These are phyloP conservation scores for Kradibia gibbosae DNA, from an alignment of 1,140 invertebrate genomes.

Conservation along the genomic window DNA sequence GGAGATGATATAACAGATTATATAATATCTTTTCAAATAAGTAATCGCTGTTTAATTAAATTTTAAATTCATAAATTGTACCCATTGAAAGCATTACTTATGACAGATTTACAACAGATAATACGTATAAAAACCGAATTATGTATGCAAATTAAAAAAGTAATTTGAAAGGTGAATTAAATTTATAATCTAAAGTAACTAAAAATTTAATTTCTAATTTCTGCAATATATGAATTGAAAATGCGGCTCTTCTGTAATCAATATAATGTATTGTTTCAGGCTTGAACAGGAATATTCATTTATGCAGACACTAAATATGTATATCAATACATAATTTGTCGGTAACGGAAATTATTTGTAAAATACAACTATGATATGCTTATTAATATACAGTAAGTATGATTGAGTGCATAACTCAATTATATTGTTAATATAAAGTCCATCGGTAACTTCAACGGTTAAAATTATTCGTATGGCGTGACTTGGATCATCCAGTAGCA, in stretches of 20 bases:
- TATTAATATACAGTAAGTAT: no score
- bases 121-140: conserved; percentile 8
- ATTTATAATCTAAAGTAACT: neutral
- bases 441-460: no score
- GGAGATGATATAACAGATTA: neutral
- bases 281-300: neutral
- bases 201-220: conserved; percentile 14
- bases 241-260: neutral
- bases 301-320: neutral
- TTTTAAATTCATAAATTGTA: neutral
- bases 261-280: neutral
- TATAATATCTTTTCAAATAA: neutral
- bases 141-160: conserved; percentile 5
- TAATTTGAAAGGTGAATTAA: neutral
- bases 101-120: conserved; percentile 17
- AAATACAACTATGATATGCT: no score
- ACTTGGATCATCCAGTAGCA: no score
- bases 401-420: no score
- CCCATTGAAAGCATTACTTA: conserved; percentile 8
- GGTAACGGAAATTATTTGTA: neutral
- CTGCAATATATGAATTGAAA: neutral
- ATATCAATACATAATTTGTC: neutral
- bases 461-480: no score
- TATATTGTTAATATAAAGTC: no score
- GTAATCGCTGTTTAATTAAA: neutral